phyloP scores from a whole-genome alignment of 2,888 invertebrate genomes.

The Acleris literana region DNA sequence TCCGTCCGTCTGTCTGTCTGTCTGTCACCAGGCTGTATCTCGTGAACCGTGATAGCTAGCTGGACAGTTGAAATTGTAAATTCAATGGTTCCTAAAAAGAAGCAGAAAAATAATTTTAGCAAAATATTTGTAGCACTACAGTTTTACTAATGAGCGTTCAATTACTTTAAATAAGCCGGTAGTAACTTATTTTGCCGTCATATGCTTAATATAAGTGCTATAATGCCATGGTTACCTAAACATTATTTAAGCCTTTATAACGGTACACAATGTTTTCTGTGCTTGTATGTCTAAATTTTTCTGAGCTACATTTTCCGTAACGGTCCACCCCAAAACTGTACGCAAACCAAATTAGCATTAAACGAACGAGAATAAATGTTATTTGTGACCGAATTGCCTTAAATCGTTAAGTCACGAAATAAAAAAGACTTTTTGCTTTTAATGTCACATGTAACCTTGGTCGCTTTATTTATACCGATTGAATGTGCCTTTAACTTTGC shows the following conservation, averaged over 20 bases:
- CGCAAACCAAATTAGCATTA: constrained; percentile 61
- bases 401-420: constrained; percentile 66
- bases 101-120: too few species aligned
- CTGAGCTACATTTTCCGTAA: constrained; percentile 43
- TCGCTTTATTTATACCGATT: constrained; percentile 35
- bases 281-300: constrained; percentile 19
- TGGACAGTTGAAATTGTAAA: too few species aligned
- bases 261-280: constrained; percentile 21
- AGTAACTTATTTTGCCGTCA: neutral
- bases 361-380: constrained; percentile 54
- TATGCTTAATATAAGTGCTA: too few species aligned
- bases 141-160: too few species aligned
- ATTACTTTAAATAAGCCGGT: too few species aligned
- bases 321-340: constrained; percentile 61
- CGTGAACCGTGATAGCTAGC: too few species aligned
- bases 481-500: constrained; percentile 28
- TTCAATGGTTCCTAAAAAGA: too few species aligned
- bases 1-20: neutral
- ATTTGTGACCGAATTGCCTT: constrained; percentile 56
- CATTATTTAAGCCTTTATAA: constrained; percentile 2
- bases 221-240: too few species aligned
- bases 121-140: too few species aligned
- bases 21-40: neutral
- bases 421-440: constrained; percentile 45
- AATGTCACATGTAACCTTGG: constrained; percentile 59